These are phyloP conservation scores for Yponomeuta evonymella DNA, from an alignment of 2,888 invertebrate species.

Conservation along the genomic window DNA sequence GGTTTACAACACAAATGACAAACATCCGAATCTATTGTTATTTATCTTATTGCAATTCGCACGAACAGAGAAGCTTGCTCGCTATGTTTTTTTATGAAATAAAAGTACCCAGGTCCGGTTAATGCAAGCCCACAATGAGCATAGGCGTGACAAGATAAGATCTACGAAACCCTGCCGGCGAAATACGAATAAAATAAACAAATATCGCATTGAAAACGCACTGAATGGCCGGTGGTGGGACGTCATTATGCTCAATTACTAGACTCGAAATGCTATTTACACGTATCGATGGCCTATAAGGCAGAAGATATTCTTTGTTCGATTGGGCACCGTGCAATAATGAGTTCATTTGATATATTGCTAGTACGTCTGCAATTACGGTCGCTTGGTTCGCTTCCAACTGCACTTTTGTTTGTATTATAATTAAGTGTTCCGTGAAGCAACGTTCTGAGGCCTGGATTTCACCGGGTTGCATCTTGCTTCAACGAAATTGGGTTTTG, in stretches of 20 bases:
- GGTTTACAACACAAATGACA: background rate
- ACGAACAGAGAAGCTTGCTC: constrained; percentile 40
- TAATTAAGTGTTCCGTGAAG: constrained; percentile 43
- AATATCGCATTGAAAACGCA: constrained; percentile 62
- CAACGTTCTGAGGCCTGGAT: constrained; percentile 14
- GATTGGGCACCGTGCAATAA: constrained; percentile 36
- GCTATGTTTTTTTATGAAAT: constrained; percentile 40
- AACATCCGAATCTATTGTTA: constrained; percentile 24
- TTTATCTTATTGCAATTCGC: constrained; percentile 49
- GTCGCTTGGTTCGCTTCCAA: constrained; percentile 53
- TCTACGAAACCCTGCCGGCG: constrained; percentile 54
- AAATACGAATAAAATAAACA: constrained; percentile 63
- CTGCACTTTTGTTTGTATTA: constrained; percentile 41
- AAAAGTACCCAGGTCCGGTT: constrained; percentile 44
- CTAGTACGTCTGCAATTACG: constrained; percentile 50
- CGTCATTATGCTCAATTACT: constrained; percentile 65
- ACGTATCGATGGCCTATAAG: constrained; percentile 39
- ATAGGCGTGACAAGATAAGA: constrained; percentile 70
- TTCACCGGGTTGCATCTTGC: background rate
- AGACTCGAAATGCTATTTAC: constrained; percentile 47
- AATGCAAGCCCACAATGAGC: constrained; percentile 32
- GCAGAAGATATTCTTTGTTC: constrained; percentile 39
- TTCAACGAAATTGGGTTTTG: background rate
- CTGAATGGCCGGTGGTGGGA: constrained; percentile 65
- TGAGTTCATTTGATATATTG: constrained; percentile 48